Evolutionary conservation across 2,888 invertebrate species (phyloP).

Genomic region (Parascotia fuliginaria): DNA sequence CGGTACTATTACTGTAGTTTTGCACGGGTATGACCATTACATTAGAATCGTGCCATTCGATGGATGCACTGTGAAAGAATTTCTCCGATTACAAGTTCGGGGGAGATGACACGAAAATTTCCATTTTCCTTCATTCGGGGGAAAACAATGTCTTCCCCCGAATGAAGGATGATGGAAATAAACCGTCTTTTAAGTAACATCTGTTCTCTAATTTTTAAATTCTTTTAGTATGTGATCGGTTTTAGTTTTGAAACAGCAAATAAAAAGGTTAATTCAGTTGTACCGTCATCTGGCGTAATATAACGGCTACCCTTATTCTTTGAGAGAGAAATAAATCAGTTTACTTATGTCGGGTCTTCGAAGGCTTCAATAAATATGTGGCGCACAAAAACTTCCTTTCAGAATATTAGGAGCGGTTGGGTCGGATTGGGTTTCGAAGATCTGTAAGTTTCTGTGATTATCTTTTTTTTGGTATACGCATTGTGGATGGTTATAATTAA

Average conservation of each 20-base stretch:
- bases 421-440: neutral
- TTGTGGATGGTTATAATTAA: neutral
- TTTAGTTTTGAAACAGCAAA: neutral
- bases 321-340: constrained; percentile 24
- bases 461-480: neutral
- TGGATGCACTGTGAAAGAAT: no score
- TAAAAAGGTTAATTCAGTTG: constrained; percentile 6
- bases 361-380: constrained; percentile 19
- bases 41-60: no score
- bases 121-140: no score
- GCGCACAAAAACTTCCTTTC: constrained; percentile 17
- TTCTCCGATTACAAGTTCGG: no score
- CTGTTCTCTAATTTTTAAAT: no score
- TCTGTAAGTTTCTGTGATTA: neutral
- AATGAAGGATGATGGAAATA: no score
- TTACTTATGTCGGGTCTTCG: constrained; percentile 12
- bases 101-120: no score
- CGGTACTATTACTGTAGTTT: no score
- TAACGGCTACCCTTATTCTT: constrained; percentile 22
- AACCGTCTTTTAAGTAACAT: no score
- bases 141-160: no score
- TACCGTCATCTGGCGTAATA: constrained; percentile 16
- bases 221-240: no score
- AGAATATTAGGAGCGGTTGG: constrained; percentile 4
- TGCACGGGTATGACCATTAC: no score